Evolutionary conservation across 2,113 vertebrate species (phyloP), one percentile per base, ranked within the genome.

Genomic region (Alosa alosa): DNA sequence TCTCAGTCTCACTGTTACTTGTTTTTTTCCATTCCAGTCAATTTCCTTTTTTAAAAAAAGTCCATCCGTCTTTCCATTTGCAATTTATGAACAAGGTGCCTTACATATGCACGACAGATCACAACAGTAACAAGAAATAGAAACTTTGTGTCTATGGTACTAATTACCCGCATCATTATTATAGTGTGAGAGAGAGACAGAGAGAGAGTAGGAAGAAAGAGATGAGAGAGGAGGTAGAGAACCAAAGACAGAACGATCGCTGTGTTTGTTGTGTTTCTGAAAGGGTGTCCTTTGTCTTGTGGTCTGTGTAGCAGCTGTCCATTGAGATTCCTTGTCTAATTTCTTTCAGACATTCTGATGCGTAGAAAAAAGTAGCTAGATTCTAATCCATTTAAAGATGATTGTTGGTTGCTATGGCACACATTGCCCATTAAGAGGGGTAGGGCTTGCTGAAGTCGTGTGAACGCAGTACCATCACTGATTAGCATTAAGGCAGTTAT

Each of bases 401-500:
- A 95, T 94, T 95, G 93, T 95, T 95, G 93, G 91, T 91, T 93
- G 90, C 94, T 94, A 92, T 93, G 94, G 93, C 91, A 94, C 93
- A 93, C 92, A 93, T 92, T 85, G 87, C 93, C 92, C 84, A 46
- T 91, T 92, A 91, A 86, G 86, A 86, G 83, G 72, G 84, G 49
- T 49, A 85, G 88, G 93, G 90, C 86, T 78, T 88, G 90, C 90
- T 92, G 91, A 84, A 45, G 55, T 68, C 92, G 91, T 94, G 93
- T 94, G 89, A 91, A 91, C 90, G 89, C 91, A 90, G 93, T 92
- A 92, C 95, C 94, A 92, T 94, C 94, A 95, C 93, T 94, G 94
- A 94, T 95, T 92, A 89, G 87, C 89, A 60, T 97, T 99, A 99
- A 99, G 97, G 97, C 97, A 97, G 97, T 95, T 96, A 96, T 95